Evolutionary conservation across 1,140 invertebrate genomes (phyloP).

Genomic region (Melanaphis sacchari): DNA sequence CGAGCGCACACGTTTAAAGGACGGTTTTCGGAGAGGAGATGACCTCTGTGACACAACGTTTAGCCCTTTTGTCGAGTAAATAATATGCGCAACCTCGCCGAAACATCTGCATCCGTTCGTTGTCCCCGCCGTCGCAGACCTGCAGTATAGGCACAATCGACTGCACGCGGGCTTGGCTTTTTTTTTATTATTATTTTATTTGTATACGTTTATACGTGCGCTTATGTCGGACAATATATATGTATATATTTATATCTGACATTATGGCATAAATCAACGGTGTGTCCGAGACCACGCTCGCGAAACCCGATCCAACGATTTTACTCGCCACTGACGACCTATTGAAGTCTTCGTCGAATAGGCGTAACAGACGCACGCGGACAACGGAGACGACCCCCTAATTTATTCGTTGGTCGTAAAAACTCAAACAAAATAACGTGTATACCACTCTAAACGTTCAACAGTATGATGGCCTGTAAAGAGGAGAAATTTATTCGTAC

Average conservation of each 20-base stretch:
- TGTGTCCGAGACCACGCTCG: constrained; percentile 12
- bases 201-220: background rate
- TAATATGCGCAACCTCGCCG: constrained; percentile 50
- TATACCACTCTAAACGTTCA: background rate
- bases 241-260: background rate
- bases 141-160: constrained; percentile 11
- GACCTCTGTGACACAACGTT: constrained; percentile 56
- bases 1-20: constrained; percentile 8
- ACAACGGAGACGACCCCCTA: background rate
- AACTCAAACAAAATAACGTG: background rate
- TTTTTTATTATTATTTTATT: background rate
- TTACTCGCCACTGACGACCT: background rate
- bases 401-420: background rate
- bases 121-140: background rate
- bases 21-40: constrained; percentile 47
- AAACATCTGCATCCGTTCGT: constrained; percentile 52
- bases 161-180: background rate
- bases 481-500: background rate
- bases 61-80: constrained; percentile 57
- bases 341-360: background rate
- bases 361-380: background rate
- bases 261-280: constrained; percentile 51
- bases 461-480: background rate
- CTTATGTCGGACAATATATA: constrained; percentile 28
- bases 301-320: constrained; percentile 45